These are phyloP conservation scores for Pycnomerus fuliginosus DNA, from an alignment of 2,888 invertebrate species.

Conservation along the genomic window DNA sequence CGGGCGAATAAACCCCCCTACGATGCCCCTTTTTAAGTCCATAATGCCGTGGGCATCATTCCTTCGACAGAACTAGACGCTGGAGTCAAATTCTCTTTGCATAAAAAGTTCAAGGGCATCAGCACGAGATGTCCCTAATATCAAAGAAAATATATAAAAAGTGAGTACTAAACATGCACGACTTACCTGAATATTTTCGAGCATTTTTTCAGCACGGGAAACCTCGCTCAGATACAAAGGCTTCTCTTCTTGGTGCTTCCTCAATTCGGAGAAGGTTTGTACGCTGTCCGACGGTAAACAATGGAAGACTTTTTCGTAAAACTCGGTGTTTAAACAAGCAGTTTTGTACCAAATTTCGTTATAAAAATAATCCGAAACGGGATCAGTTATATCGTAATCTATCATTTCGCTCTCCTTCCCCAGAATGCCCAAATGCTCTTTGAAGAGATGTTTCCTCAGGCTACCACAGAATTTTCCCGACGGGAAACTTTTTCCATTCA, in stretches of 20 bases:
- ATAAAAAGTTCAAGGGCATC: slow-evolving; percentile 86
- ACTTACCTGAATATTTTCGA: slow-evolving; percentile 70
- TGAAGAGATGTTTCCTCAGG: slow-evolving; percentile 80
- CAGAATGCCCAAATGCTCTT: slow-evolving; percentile 84
- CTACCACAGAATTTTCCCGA: slow-evolving; percentile 86
- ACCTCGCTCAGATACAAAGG: slow-evolving; percentile 74
- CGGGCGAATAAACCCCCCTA: no score
- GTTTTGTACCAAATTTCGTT: slow-evolving; percentile 78
- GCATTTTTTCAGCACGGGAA: slow-evolving; percentile 67
- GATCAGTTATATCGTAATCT: slow-evolving; percentile 72
- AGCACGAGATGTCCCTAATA: slow-evolving; percentile 82
- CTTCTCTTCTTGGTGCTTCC: slow-evolving; percentile 71
- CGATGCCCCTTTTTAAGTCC: slow-evolving; percentile 82
- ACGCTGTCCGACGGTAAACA: slow-evolving; percentile 86
- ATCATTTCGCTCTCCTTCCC: slow-evolving; percentile 50
- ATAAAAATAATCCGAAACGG: slow-evolving; percentile 79
- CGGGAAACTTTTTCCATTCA: slow-evolving; percentile 80
- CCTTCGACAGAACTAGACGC: slow-evolving; percentile 83
- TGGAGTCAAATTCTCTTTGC: slow-evolving; percentile 82
- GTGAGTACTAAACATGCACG: neutral
- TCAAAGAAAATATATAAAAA: neutral
- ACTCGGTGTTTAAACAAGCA: slow-evolving; percentile 79
- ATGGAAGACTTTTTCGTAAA: slow-evolving; percentile 89
- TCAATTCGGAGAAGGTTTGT: slow-evolving; percentile 74
- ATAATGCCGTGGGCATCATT: slow-evolving; percentile 87